Evolutionary conservation across 2,888 invertebrate genomes (phyloP).

Genomic region (Heteropelma amictum): DNA sequence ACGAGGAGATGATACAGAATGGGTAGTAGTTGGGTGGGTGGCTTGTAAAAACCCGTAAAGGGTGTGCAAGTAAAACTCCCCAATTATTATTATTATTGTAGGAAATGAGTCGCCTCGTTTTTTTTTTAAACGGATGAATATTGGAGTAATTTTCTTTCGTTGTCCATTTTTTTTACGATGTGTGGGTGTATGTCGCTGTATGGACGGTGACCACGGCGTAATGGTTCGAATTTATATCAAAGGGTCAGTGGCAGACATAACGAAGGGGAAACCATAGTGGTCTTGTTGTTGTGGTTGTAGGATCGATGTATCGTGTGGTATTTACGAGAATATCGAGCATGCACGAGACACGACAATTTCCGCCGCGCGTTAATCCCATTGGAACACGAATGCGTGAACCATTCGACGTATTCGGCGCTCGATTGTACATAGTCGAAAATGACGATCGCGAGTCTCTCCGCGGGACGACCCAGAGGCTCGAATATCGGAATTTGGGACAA

Average conservation of each 20-base stretch:
- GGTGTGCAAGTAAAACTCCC: no score
- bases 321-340: slow-evolving; percentile 28
- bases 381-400: slow-evolving; percentile 40
- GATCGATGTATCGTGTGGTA: slow-evolving; percentile 6
- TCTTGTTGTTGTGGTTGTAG: slow-evolving; percentile 20
- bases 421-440: slow-evolving; percentile 11
- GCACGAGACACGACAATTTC: slow-evolving; percentile 21
- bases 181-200: no score
- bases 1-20: no score
- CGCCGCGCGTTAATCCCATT: slow-evolving; percentile 38
- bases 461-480: neutral
- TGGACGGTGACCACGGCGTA: no score
- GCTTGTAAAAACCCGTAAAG: no score
- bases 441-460: neutral
- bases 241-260: slow-evolving; percentile 15
- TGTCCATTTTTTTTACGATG: no score
- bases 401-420: slow-evolving; percentile 45
- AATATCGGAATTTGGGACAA: neutral
- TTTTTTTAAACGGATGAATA: no score
- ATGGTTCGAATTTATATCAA: no score
- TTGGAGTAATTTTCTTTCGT: no score
- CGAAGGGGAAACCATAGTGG: slow-evolving; percentile 10
- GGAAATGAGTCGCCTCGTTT: no score
- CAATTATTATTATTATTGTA: no score
- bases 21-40: no score